phyloP scores from a whole-genome alignment of 2,797 vertebrate species.

The Percopsis omiscomaycus region DNA sequence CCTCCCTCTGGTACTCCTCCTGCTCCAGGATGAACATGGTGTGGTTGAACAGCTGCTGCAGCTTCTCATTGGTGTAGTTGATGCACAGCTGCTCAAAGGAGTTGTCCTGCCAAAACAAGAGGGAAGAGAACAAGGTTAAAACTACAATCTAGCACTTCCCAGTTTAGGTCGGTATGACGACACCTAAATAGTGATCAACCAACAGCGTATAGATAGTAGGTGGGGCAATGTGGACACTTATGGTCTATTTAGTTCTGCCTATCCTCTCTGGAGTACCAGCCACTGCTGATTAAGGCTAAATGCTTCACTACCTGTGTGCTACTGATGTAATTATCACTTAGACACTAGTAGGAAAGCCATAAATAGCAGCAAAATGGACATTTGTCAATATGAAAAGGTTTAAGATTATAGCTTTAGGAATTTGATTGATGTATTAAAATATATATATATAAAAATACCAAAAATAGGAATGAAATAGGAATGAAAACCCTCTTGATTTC shows the following conservation, averaged over 20 bases:
- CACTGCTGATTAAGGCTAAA: too few species aligned
- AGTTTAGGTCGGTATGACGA: neutral
- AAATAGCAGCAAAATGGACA: too few species aligned
- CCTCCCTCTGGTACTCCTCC: slow-evolving; percentile 88
- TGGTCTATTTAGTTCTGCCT: too few species aligned
- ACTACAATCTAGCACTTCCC: too few species aligned
- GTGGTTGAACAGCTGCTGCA: slow-evolving; percentile 96
- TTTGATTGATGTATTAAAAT: neutral
- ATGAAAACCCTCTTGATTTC: neutral
- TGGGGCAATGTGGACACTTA: too few species aligned
- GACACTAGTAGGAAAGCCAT: too few species aligned
- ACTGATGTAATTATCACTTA: too few species aligned
- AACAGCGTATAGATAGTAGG: too few species aligned
- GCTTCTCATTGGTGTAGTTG: slow-evolving; percentile 94
- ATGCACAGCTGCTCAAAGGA: slow-evolving; percentile 94
- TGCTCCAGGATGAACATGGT: slow-evolving; percentile 96
- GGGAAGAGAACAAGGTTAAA: neutral
- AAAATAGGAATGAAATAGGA: neutral
- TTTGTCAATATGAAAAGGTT: neutral
- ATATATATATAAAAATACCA: too few species aligned
- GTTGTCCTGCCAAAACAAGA: slow-evolving; percentile 79
- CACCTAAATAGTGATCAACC: neutral
- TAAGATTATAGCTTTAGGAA: neutral
- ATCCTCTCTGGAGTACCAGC: too few species aligned
- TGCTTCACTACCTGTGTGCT: too few species aligned